A percentile compares a stretch with the other conserved stretches of the same genome.
phyloP scores from a whole-genome alignment of 2,113 vertebrate species.

The Notechis scutatus region DNA sequence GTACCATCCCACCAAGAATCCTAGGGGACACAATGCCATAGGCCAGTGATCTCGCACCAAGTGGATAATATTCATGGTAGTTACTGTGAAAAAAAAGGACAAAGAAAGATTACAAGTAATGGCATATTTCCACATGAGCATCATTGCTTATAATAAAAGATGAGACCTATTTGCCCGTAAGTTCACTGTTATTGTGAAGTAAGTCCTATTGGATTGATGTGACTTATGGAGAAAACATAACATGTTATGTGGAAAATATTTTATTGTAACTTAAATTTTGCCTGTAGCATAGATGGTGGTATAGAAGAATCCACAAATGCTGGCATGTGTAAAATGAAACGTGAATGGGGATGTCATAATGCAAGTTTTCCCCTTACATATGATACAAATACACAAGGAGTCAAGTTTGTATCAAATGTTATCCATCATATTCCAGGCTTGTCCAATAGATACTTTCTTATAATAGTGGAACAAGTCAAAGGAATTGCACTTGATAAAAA shows the following conservation, averaged over 20 bases:
- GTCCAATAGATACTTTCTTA: not conserved
- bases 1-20: conserved; percentile 84
- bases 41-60: conserved; percentile 79
- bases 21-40: conserved; percentile 81
- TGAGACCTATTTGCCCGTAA: not conserved
- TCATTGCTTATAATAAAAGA: not conserved
- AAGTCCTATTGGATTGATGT: not conserved
- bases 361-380: not conserved
- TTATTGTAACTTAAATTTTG: not conserved
- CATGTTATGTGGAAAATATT: not conserved
- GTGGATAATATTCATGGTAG: conserved; percentile 76
- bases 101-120: not conserved
- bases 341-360: not conserved
- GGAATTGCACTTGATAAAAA: not conserved
- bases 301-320: not conserved
- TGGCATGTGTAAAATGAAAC: not conserved
- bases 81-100: conserved; percentile 45
- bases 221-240: not conserved
- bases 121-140: not conserved
- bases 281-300: not conserved
- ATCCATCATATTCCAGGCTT: not conserved
- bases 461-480: not conserved
- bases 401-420: not conserved
- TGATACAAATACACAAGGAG: not conserved
- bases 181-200: not conserved